These are phyloP conservation scores for Oegoconia quadripuncta DNA, from an alignment of 2,888 invertebrate genomes.

Conservation along the genomic window DNA sequence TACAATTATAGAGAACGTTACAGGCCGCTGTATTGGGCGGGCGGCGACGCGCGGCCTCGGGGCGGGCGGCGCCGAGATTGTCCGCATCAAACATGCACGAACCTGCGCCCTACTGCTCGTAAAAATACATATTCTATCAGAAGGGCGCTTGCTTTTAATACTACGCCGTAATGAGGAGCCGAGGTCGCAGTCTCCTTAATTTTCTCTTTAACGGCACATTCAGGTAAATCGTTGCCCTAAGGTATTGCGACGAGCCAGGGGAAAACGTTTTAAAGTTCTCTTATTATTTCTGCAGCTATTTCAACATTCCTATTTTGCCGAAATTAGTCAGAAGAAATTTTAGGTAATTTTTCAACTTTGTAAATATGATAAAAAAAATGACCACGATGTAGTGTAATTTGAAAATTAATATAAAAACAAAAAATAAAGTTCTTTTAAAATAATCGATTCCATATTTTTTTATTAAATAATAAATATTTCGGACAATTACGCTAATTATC, in stretches of 20 bases:
- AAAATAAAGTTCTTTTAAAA: no score
- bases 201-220: constrained; percentile 63
- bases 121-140: constrained; percentile 77
- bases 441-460: no score
- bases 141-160: constrained; percentile 70
- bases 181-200: constrained; percentile 72
- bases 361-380: no score
- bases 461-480: no score
- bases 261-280: constrained; percentile 37
- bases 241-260: constrained; percentile 51
- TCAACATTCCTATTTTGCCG: background rate
- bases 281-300: background rate
- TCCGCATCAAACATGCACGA: constrained; percentile 71
- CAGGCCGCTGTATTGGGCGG: no score
- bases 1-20: no score
- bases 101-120: constrained; percentile 53
- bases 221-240: constrained; percentile 56
- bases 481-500: no score
- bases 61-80: constrained; percentile 55
- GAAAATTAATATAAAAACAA: no score
- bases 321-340: no score
- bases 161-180: constrained; percentile 62
- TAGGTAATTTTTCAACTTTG: no score
- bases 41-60: constrained; percentile 7
- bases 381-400: no score